Evolutionary conservation across 1,140 invertebrate genomes (phyloP).

Genomic region (Camponotus floridanus): DNA sequence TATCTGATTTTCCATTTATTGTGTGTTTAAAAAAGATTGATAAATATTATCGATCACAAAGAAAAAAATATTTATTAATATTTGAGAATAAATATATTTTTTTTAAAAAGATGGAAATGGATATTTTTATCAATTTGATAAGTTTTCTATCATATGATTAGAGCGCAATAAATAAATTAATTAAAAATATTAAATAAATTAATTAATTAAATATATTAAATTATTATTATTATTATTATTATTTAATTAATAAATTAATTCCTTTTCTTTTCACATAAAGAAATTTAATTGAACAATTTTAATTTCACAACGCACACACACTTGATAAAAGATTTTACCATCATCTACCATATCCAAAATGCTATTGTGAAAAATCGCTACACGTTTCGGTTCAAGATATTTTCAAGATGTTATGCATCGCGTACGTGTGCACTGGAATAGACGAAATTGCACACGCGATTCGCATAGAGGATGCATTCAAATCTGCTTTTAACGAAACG

Average conservation of each 20-base stretch:
- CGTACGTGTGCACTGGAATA: neutral
- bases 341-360: neutral
- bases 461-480: neutral
- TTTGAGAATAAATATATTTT: neutral
- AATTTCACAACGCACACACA: neutral
- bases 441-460: constrained; percentile 12
- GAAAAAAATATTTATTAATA: neutral
- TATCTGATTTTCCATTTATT: neutral
- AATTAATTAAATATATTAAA: no score
- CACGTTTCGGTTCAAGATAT: constrained; percentile 14
- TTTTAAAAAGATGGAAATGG: no score
- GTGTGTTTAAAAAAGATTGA: neutral
- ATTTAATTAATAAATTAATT: no score
- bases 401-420: neutral
- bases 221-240: no score
- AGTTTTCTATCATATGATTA: no score
- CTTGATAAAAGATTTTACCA: neutral
- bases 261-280: no score
- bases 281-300: no score
- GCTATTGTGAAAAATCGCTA: constrained; percentile 34
- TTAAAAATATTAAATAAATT: no score
- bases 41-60: neutral
- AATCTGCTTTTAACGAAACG: neutral
- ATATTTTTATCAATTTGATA: no score
- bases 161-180: no score